Evolutionary conservation across 2,797 vertebrate species (phyloP), one percentile per base, ranked within the genome.

Genomic region (Anisognathus igniventris): DNA sequence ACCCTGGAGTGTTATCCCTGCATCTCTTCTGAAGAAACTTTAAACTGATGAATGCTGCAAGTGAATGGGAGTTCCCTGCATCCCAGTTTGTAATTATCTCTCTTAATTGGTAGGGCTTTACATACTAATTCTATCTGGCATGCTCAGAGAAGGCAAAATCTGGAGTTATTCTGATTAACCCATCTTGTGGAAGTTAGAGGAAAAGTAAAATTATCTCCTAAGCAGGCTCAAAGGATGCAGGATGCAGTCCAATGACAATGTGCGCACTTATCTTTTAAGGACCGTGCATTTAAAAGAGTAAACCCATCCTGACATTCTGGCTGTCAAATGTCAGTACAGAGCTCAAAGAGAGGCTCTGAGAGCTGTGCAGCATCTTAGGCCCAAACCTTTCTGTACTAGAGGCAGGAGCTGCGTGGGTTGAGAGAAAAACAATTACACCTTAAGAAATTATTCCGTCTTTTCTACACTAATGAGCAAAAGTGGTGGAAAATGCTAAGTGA

Each of bases 101-200:
- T 91, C 61, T 91, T 61, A 95, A 96, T 45, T 90, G 75, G 30
- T 91, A 92, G 89, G 44, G 65, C 54, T 96, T 96, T 95, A 75
- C 88, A 94, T 93, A 87, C 72, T 65, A 95, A 92, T 95, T 88
- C 78, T 48, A 89, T 56, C 31, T 4, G 2, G 58, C 24, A 24
- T 82, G 42, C 64, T 86, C 58, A 90, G 25, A 85, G n/a, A 30
- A 89, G 53, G 31, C 44, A 80, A 91, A 91, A 96, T 62, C 73
- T 88, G 33, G 33, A 88, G 56, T 80, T 75, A 75, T 21, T 65
- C 57, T 23, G 53, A 67, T 14, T 81, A 78, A 6, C 3, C 3
- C 3, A 51, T 76, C 44, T 76, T 82, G 19, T 24, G 19, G 13
- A 78, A 28, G 57, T 61, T 57, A 90, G 39, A 75, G 31, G 31